Base-by-base conservation (phyloP, 2,888 invertebrate genomes). In the Polymixis flavicincta region DNA sequence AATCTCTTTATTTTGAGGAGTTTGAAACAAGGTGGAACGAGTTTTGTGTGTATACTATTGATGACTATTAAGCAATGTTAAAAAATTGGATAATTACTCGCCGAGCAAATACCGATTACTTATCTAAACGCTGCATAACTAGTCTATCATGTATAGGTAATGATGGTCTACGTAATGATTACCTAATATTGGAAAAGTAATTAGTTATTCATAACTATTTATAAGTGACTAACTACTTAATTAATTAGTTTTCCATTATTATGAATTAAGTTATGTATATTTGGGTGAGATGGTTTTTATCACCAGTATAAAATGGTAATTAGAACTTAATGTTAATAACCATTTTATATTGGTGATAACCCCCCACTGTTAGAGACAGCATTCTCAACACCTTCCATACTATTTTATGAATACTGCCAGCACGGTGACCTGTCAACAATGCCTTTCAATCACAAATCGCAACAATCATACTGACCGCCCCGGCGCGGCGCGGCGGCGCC, bases 11-110 rank as follows among this genome's bases (percentile, higher is more conserved):
- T 54, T 61, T 54, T 55, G 48, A 55, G 37, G 28, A 28, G n/a
- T 37, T 65, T 57, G 14, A 13, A 50, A 74, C 19, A 55, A 25
- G 32, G 14, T 37, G 37, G 48, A 74, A 75, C n/a, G 17, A 42
- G 57, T 50, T 57, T 50, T n/a, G 19, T n/a, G 54, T 55, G 57
- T 17, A 25, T 65, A 55, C 14, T 28, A 4, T 57, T 28, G 8
- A 48, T 9, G n/a, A n/a, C 37, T n/a, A 37, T 22, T 32, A 32
- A 28, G 22, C 37, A 61, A 37, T 14, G n/a, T 13, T 22, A n/a
- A n/a, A n/a, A n/a, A n/a, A n/a, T n/a, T 60, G 22, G 37, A 28
- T 57, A 25, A 55, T 17, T 17, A 55, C 25, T 25, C 28, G 9
- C 28, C 19, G 28, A 32, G 59, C 9, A 32, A 19, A 9, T 32